Evolutionary conservation across 2,888 invertebrate genomes (phyloP).

Genomic region (Stenodema calcarata): DNA sequence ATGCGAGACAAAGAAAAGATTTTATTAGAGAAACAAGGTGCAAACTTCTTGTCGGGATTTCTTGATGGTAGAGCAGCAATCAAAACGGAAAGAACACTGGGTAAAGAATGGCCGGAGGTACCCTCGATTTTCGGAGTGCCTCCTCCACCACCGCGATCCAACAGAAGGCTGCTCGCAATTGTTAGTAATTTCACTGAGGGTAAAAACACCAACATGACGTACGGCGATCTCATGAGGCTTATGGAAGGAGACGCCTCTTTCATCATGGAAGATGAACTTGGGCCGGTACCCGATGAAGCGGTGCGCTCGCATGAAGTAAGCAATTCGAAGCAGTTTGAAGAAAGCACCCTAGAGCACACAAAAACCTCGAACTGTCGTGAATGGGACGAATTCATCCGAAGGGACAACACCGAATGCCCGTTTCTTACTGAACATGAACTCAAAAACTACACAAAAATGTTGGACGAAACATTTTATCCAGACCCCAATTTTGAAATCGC

Average conservation of each 20-base stretch:
- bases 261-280: neutral
- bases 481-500: neutral
- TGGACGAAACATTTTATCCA: neutral
- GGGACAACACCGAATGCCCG: neutral
- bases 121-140: neutral
- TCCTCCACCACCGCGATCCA: neutral
- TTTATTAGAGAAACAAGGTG: neutral
- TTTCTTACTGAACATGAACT: neutral
- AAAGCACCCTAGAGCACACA: neutral
- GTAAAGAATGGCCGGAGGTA: neutral
- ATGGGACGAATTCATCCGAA: neutral
- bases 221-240: neutral
- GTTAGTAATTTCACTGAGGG: neutral
- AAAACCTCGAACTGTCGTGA: neutral
- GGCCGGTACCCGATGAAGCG: neutral
- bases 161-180: neutral
- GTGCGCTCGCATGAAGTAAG: too few relatives aligned
- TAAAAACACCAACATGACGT: neutral
- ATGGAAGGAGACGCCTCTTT: neutral
- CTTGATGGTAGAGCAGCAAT: neutral
- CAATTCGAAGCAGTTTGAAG: neutral
- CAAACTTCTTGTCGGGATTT: neutral
- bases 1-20: neutral
- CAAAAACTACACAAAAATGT: neutral
- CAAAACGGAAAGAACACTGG: neutral